Evolutionary conservation across 2,797 vertebrate genomes (phyloP).

Genomic region (Squalus acanthias): DNA sequence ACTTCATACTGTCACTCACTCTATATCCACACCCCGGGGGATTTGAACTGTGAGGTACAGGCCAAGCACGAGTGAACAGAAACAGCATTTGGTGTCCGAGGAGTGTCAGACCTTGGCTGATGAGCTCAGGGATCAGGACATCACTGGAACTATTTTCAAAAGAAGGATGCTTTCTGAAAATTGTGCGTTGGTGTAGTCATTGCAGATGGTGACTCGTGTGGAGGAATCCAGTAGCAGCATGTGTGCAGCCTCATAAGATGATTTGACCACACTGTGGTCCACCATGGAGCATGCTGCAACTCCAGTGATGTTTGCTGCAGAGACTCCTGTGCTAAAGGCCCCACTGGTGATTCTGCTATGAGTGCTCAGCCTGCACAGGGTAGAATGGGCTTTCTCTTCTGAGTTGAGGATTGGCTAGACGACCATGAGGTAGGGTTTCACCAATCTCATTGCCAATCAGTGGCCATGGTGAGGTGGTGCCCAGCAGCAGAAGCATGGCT

Average conservation of each 20-base stretch:
- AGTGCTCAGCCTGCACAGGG: background rate
- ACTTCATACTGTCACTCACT: background rate
- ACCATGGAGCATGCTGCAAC: background rate
- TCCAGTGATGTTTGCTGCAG: background rate
- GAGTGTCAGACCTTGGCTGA: background rate
- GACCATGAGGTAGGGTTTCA: background rate
- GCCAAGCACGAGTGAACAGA: background rate
- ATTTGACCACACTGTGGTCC: background rate
- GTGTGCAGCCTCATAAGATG: background rate
- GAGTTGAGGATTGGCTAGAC: background rate
- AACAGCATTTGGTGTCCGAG: background rate
- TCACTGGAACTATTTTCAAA: background rate
- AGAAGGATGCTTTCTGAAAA: background rate
- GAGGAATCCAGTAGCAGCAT: background rate
- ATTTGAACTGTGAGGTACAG: background rate
- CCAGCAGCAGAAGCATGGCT: too few relatives aligned
- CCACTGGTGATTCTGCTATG: background rate
- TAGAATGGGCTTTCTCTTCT: background rate
- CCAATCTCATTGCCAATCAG: background rate
- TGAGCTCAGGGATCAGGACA: background rate
- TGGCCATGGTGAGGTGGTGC: too few relatives aligned
- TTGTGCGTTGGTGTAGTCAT: background rate
- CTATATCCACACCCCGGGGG: background rate
- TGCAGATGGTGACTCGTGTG: background rate
- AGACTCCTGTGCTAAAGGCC: background rate